Evolutionary conservation across 2,888 invertebrate genomes (phyloP).

Genomic region (Epistrophe grossulariae): DNA sequence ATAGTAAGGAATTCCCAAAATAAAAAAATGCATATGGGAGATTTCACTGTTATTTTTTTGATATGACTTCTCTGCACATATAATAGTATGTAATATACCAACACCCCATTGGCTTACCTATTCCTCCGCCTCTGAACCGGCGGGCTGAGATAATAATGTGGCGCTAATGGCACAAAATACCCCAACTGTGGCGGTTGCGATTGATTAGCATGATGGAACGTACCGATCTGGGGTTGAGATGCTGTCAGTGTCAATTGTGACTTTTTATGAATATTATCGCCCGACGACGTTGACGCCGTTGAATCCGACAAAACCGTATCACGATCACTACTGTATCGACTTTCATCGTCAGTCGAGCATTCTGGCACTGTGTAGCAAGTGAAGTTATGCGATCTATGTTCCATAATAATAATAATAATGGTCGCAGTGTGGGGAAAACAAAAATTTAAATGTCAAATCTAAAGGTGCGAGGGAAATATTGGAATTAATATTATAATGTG

Average conservation of each 20-base stretch:
- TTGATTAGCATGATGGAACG: slow-evolving; percentile 78
- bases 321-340: slow-evolving; percentile 67
- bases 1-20: too few species aligned
- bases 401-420: slow-evolving; percentile 75
- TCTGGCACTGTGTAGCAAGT: slow-evolving; percentile 83
- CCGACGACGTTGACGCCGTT: slow-evolving; percentile 80
- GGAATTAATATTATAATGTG: slow-evolving; percentile 1
- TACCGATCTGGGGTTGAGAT: slow-evolving; percentile 78
- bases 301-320: slow-evolving; percentile 77
- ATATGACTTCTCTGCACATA: neutral
- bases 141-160: slow-evolving; percentile 84
- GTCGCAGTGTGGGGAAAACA: slow-evolving; percentile 9
- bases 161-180: slow-evolving; percentile 85
- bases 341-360: slow-evolving; percentile 79
- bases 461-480: too few species aligned
- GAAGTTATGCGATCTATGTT: slow-evolving; percentile 80
- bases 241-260: slow-evolving; percentile 79
- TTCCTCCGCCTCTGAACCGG: slow-evolving; percentile 80
- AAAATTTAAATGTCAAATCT: slow-evolving; percentile 39
- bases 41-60: neutral
- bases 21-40: neutral
- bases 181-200: slow-evolving; percentile 85
- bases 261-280: slow-evolving; percentile 77
- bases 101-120: slow-evolving; percentile 78
- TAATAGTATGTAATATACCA: neutral